Percentiles rank a stretch among this genome's conserved stretches.
Conservation (phyloP, 2,797 vertebrate species). For the Anomalospiza imberbis region DNA sequence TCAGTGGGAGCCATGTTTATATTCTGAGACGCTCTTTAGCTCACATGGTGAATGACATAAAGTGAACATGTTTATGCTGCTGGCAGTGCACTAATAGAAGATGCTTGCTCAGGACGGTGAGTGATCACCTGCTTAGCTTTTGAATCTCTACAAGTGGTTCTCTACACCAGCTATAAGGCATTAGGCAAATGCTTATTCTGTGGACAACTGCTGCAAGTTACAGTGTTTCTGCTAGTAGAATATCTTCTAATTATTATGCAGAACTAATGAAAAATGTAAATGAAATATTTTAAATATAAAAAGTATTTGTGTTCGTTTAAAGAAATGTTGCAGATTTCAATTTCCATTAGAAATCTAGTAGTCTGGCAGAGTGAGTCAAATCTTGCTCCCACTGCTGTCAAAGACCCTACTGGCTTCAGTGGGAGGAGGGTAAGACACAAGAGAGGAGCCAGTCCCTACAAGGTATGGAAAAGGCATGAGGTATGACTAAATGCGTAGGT, state of each 20-base stretch:
- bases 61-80: background rate
- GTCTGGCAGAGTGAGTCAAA: background rate
- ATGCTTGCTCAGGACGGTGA: background rate
- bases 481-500: background rate
- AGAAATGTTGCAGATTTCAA: constrained; percentile 49
- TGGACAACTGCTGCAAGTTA: constrained; percentile 26
- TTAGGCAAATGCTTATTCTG: constrained; percentile 39
- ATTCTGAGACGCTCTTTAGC: background rate
- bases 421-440: background rate
- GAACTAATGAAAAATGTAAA: constrained; percentile 49
- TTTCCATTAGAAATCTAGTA: constrained; percentile 4
- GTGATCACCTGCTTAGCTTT: background rate
- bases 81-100: constrained; percentile 14
- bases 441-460: background rate
- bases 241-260: background rate
- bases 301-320: constrained; percentile 56
- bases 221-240: constrained; percentile 20
- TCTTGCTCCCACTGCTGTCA: background rate
- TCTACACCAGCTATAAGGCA: constrained; percentile 55
- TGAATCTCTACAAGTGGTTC: constrained; percentile 9
- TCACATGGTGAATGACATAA: background rate
- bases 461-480: constrained; percentile 39
- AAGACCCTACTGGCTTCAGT: background rate
- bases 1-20: background rate
- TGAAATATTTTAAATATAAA: constrained; percentile 54